A percentile compares a stretch with the other conserved stretches of the same genome.
Conservation (phyloP, 1,140 invertebrate species). For the Asbolus verrucosus region DNA sequence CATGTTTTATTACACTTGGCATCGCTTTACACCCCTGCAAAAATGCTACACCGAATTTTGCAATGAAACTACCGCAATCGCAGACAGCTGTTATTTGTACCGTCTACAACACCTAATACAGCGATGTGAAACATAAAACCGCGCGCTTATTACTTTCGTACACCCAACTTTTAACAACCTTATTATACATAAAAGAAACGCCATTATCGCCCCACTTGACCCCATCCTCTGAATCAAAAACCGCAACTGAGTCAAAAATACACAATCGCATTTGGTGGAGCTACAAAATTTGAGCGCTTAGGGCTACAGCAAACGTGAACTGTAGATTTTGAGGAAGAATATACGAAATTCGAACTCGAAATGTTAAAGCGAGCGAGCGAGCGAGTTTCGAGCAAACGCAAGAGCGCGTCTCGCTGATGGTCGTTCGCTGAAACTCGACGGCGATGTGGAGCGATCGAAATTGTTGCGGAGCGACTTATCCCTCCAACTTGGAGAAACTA, state of each 20-base stretch:
- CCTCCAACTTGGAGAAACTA: slow-evolving; percentile 60
- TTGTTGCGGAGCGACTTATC: slow-evolving; percentile 53
- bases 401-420: background rate
- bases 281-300: too few relatives aligned
- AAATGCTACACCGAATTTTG: slow-evolving; percentile 45
- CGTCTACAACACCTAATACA: slow-evolving; percentile 48
- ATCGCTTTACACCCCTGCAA: slow-evolving; percentile 43
- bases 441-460: too few relatives aligned
- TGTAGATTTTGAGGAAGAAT: too few relatives aligned
- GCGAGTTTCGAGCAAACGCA: too few relatives aligned
- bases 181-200: slow-evolving; percentile 47
- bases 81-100: slow-evolving; percentile 46
- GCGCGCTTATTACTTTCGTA: slow-evolving; percentile 28
- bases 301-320: too few relatives aligned
- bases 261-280: too few relatives aligned
- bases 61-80: slow-evolving; percentile 36
- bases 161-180: slow-evolving; percentile 44
- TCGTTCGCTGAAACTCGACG: slow-evolving; percentile 3
- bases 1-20: slow-evolving; percentile 47
- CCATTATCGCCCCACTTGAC: slow-evolving; percentile 35
- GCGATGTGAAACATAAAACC: slow-evolving; percentile 47
- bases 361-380: too few relatives aligned
- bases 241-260: too few relatives aligned
- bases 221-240: too few relatives aligned
- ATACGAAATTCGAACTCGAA: too few relatives aligned